These are phyloP conservation scores for Scarus forsteni DNA, from an alignment of 2,797 vertebrate species.

Conservation along the genomic window DNA sequence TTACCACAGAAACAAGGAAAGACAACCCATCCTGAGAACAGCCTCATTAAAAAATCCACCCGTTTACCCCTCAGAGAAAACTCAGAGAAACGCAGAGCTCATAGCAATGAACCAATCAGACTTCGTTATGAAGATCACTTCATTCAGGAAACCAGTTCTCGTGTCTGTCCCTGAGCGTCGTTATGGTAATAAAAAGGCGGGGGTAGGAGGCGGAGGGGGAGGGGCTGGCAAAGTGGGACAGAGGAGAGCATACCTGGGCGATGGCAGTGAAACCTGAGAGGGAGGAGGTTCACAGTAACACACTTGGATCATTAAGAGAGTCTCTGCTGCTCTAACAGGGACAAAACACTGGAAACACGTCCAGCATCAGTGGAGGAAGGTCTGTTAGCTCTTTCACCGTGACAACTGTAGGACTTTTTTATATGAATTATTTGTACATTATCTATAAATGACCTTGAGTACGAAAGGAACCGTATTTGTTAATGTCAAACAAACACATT, in stretches of 20 bases:
- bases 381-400: too few relatives aligned
- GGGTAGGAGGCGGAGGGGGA: not conserved
- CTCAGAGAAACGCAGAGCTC: not conserved
- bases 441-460: too few relatives aligned
- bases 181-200: slow-evolving; percentile 23
- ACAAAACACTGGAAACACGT: not conserved
- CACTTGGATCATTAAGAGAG: too few relatives aligned
- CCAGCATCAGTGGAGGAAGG: not conserved
- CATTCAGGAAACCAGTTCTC: slow-evolving; percentile 43
- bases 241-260: slow-evolving; percentile 49
- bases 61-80: not conserved
- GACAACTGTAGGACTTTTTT: too few relatives aligned
- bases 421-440: too few relatives aligned
- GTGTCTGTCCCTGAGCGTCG: slow-evolving; percentile 15
- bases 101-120: not conserved
- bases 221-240: not conserved
- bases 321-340: not conserved
- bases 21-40: too few relatives aligned
- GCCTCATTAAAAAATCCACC: not conserved
- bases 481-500: too few relatives aligned
- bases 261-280: slow-evolving; percentile 65
- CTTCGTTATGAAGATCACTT: not conserved
- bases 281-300: slow-evolving; percentile 5
- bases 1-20: not conserved
- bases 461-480: too few relatives aligned